Evolutionary conservation across 2,113 vertebrate species (phyloP).

Genomic region (Arizona elegans): DNA sequence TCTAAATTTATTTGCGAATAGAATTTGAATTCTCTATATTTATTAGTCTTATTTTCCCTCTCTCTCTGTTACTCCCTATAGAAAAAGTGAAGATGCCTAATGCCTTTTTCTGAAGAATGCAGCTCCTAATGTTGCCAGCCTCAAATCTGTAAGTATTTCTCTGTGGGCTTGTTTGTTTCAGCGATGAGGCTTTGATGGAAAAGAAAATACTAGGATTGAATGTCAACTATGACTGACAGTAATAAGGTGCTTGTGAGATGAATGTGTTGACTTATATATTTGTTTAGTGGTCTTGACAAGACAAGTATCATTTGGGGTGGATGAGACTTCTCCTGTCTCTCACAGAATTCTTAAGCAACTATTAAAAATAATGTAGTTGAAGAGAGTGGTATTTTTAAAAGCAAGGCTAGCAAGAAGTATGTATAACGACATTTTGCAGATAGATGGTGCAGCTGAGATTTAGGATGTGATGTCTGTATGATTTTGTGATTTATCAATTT

Average conservation of each 20-base stretch:
- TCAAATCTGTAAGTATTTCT: not conserved
- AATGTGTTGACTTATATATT: conserved; percentile 34
- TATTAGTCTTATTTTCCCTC: not conserved
- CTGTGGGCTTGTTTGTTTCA: not conserved
- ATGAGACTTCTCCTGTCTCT: not conserved
- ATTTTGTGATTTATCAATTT: not conserved
- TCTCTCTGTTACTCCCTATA: no score
- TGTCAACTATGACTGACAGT: conserved; percentile 1
- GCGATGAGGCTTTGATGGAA: not conserved
- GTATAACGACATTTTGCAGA: not conserved
- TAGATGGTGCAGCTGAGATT: not conserved
- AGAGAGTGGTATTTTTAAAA: not conserved
- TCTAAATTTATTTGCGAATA: not conserved
- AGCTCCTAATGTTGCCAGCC: not conserved
- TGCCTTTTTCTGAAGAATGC: not conserved
- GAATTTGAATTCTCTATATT: not conserved
- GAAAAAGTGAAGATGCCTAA: not conserved
- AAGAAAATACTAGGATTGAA: not conserved
- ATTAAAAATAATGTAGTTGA: not conserved
- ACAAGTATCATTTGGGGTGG: conserved; percentile 9
- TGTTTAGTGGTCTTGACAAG: conserved; percentile 10
- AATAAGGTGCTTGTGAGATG: conserved; percentile 20
- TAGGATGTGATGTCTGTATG: not conserved
- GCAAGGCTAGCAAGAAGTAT: not conserved
- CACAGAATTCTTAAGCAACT: not conserved